phyloP scores from a whole-genome alignment of 1,140 invertebrate species.

The Halictus rubicundus region DNA sequence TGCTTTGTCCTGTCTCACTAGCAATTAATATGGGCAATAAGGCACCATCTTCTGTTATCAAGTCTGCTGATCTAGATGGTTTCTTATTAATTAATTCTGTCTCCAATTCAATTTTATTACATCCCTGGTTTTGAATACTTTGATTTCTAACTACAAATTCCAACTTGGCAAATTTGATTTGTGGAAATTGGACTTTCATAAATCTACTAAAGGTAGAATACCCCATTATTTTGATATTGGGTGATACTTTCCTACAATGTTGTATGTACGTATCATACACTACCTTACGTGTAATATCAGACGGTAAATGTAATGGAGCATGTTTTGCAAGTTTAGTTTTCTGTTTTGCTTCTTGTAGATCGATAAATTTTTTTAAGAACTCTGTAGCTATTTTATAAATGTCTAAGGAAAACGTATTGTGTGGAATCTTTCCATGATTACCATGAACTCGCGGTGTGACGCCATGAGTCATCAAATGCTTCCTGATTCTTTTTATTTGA shows the following conservation, averaged over 20 bases:
- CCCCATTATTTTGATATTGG: slow-evolving; percentile 86
- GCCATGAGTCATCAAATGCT: slow-evolving; percentile 89
- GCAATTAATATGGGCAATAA: slow-evolving; percentile 69
- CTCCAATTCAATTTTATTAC: slow-evolving; percentile 66
- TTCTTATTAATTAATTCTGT: slow-evolving; percentile 69
- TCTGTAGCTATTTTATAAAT: slow-evolving; percentile 89
- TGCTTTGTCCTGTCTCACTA: slow-evolving; percentile 54
- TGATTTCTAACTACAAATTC: slow-evolving; percentile 82
- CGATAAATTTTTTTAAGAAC: slow-evolving; percentile 87
- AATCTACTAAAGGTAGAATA: slow-evolving; percentile 90
- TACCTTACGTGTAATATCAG: slow-evolving; percentile 87
- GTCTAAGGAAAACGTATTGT: slow-evolving; percentile 89
- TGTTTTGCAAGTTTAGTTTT: slow-evolving; percentile 76
- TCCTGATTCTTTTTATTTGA: slow-evolving; percentile 88
- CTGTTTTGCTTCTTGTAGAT: slow-evolving; percentile 81
- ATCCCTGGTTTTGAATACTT: slow-evolving; percentile 78
- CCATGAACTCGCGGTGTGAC: slow-evolving; percentile 89
- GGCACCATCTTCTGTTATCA: slow-evolving; percentile 51
- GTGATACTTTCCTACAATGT: slow-evolving; percentile 85
- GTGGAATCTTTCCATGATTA: slow-evolving; percentile 90
- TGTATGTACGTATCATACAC: slow-evolving; percentile 88
- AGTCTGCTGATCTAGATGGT: slow-evolving; percentile 68
- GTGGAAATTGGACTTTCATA: slow-evolving; percentile 90
- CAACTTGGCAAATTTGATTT: slow-evolving; percentile 87
- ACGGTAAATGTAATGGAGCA: slow-evolving; percentile 83